Percentiles rank a stretch among this genome's conserved stretches.
phyloP scores from a whole-genome alignment of 2,888 invertebrate species.

The Bombylius major region DNA sequence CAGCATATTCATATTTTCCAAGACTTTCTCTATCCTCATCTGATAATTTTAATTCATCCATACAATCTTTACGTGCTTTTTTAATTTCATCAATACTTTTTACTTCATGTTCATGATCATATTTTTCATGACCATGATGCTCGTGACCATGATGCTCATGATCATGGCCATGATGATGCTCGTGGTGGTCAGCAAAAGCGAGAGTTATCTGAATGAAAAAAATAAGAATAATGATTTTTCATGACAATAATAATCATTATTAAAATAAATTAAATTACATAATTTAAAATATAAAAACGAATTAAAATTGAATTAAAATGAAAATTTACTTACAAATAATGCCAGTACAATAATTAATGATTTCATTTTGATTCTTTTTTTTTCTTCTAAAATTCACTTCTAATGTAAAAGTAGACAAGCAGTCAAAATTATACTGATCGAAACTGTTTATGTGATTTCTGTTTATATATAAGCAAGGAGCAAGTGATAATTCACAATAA shows the following conservation, averaged over 20 bases:
- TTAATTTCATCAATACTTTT: constrained; percentile 25
- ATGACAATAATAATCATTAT: too few species aligned
- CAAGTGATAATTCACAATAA: too few species aligned
- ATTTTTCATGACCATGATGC: background rate
- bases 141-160: constrained; percentile 18
- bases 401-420: too few species aligned
- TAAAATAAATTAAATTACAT: too few species aligned
- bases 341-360: background rate
- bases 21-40: constrained; percentile 20
- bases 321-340: background rate
- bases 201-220: background rate
- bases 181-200: background rate
- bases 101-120: constrained; percentile 22
- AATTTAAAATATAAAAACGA: background rate
- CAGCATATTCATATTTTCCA: constrained; percentile 23
- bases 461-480: too few species aligned
- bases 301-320: background rate
- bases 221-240: too few species aligned
- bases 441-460: too few species aligned
- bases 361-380: background rate
- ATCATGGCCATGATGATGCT: constrained; percentile 12
- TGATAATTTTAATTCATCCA: constrained; percentile 21
- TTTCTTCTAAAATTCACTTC: too few species aligned
- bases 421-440: too few species aligned
- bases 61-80: constrained; percentile 23